A percentile compares a stretch with the other conserved stretches of the same genome.
phyloP scores from a whole-genome alignment of 2,888 invertebrate genomes.

The Eumacrocentrus americanus region DNA sequence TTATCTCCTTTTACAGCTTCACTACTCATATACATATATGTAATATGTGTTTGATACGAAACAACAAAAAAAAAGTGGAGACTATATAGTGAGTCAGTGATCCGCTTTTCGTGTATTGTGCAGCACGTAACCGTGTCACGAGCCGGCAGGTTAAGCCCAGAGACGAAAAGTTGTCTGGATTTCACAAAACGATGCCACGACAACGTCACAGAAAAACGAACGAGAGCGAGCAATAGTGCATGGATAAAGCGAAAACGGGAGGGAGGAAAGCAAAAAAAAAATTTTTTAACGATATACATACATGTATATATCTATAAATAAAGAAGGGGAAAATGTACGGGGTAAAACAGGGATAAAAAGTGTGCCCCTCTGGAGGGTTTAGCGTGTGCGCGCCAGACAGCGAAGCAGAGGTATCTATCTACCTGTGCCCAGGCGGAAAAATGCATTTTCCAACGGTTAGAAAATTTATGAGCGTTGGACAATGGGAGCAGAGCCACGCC shows the following conservation, averaged over 20 bases:
- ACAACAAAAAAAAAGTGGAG: slow-evolving; percentile 3
- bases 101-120: slow-evolving; percentile 21
- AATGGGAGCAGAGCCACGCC: slow-evolving; percentile 45
- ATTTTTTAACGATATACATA: neutral
- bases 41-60: neutral
- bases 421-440: slow-evolving; percentile 48
- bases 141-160: slow-evolving; percentile 24
- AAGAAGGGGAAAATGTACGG: neutral
- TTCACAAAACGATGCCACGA: slow-evolving; percentile 19
- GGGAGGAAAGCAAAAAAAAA: slow-evolving; percentile 9
- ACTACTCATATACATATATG: too few relatives aligned
- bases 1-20: too few relatives aligned
- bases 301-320: neutral
- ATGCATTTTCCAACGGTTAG: slow-evolving; percentile 54
- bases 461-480: slow-evolving; percentile 54
- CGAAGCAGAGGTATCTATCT: slow-evolving; percentile 22
- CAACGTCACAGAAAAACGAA: slow-evolving; percentile 16
- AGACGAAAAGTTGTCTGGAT: slow-evolving; percentile 27
- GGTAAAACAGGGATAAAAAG: slow-evolving; percentile 8
- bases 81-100: slow-evolving; percentile 16
- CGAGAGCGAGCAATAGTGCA: slow-evolving; percentile 8
- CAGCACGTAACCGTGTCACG: slow-evolving; percentile 24
- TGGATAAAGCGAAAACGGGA: slow-evolving; percentile 21
- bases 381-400: neutral
- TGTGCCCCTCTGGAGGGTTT: slow-evolving; percentile 12